These are phyloP conservation scores for Montipora efflorescens DNA, from an alignment of 64 coral and sea anemone genomes.

Conservation along the genomic window DNA sequence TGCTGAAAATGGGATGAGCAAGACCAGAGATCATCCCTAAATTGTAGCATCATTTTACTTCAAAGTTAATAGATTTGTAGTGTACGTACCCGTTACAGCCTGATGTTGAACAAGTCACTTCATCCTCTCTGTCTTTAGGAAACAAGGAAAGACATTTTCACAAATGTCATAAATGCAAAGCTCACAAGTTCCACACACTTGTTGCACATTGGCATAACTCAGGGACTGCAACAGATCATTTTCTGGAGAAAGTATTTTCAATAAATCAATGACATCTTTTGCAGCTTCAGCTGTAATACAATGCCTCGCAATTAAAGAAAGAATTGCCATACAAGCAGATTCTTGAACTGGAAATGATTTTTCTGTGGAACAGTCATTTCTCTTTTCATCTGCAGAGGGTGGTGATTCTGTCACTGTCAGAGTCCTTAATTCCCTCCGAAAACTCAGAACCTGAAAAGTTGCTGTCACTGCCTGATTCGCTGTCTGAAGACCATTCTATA, in stretches of 20 bases:
- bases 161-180: constrained; percentile 47
- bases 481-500: too few relatives aligned
- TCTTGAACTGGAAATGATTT: constrained; percentile 11
- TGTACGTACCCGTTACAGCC: neutral
- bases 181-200: constrained; percentile 50
- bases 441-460: neutral
- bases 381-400: neutral
- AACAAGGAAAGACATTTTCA: constrained; percentile 16
- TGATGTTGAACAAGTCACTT: constrained; percentile 6
- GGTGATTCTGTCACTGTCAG: neutral
- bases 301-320: constrained; percentile 41
- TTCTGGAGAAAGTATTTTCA: constrained; percentile 33
- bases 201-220: constrained; percentile 16
- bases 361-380: neutral
- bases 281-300: constrained; percentile 59
- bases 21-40: too few relatives aligned
- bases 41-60: too few relatives aligned
- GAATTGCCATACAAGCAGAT: constrained; percentile 41
- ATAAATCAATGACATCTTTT: constrained; percentile 55
- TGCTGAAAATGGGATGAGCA: too few relatives aligned
- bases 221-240: constrained; percentile 16
- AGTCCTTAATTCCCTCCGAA: neutral
- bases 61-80: too few relatives aligned
- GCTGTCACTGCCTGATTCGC: too few relatives aligned
- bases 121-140: neutral